Base-by-base conservation (phyloP, 2,888 invertebrate genomes). In the Apocheima hispidaria region DNA sequence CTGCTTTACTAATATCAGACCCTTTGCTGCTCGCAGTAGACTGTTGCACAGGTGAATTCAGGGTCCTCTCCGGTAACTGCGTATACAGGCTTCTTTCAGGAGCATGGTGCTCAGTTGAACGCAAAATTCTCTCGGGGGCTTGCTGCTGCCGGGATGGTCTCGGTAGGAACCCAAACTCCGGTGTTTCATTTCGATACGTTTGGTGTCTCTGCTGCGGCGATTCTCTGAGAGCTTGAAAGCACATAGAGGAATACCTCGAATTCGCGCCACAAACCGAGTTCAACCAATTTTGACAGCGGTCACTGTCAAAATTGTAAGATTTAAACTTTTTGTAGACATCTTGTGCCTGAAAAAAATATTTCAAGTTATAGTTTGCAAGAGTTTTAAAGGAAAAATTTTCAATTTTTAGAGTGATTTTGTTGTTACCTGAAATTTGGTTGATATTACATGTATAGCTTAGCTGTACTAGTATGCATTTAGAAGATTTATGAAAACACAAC, bases 311-410 rank as follows among this genome's bases (percentile, higher is more conserved):
- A 12, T 26, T 38, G 0, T 16, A 26, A 26, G 38, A 28, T 6
- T 51, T 26, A 38, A 51, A 51, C 6, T 26, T 16, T 0, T 51
- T 4, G 18, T 51, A 18, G 50, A 51, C 5, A 7, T 51, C 38
- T 16, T n/a, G 16, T 7, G 38, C 50, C 50, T 51, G 50, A 16
- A 51, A 51, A 14, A n/a, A 48, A 48, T 4, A 23, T 12, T 23
- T 4, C 14, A 12, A 4, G 10, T 30, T 46, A 20, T 36, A 36
- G 12, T 16, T n/a, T 4, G 14, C 14, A n/a, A n/a, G n/a, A n/a
- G n/a, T n/a, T n/a, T n/a, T n/a, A n/a, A n/a, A n/a, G n/a, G n/a
- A n/a, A n/a, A n/a, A n/a, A n/a, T n/a, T n/a, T n/a, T n/a, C n/a
- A n/a, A n/a, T n/a, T n/a, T n/a, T n/a, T n/a, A n/a, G n/a, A n/a